Evolutionary conservation across 2,888 invertebrate species (phyloP).

Genomic region (Microplitis manilae): DNA sequence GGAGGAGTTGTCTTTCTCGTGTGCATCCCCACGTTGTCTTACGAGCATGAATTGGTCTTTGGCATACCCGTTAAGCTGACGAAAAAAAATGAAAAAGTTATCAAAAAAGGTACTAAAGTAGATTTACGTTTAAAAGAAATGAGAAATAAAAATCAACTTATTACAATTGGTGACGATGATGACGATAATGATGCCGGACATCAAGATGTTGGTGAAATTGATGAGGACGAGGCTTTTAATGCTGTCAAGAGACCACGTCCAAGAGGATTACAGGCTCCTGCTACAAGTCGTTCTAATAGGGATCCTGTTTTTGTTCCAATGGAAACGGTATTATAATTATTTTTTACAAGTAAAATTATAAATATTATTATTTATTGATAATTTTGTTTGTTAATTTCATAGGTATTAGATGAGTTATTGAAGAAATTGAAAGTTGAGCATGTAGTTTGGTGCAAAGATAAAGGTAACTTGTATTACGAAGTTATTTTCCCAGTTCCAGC

Average conservation of each 20-base stretch:
- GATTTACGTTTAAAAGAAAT: conserved; percentile 61
- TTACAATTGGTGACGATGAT: conserved; percentile 49
- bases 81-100: conserved; percentile 53
- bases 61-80: conserved; percentile 65
- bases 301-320: conserved; percentile 76
- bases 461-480: conserved; percentile 79
- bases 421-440: conserved; percentile 80
- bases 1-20: conserved; percentile 80
- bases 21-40: conserved; percentile 80
- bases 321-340: conserved; percentile 75
- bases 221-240: conserved; percentile 35
- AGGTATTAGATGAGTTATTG: conserved; percentile 81
- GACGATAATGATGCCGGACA: conserved; percentile 38
- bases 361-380: neutral
- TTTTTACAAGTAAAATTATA: conserved; percentile 12
- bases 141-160: conserved; percentile 53
- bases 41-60: conserved; percentile 76
- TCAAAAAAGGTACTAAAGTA: conserved; percentile 52
- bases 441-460: conserved; percentile 81
- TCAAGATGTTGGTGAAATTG: conserved; percentile 33
- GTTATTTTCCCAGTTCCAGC: conserved; percentile 79
- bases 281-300: conserved; percentile 45
- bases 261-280: conserved; percentile 36
- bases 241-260: conserved; percentile 38
- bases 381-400: conserved; percentile 33